A percentile compares a stretch with the other conserved stretches of the same genome.
Conservation (phyloP, 1,140 invertebrate genomes). For the Acromyrmex charruanus region DNA sequence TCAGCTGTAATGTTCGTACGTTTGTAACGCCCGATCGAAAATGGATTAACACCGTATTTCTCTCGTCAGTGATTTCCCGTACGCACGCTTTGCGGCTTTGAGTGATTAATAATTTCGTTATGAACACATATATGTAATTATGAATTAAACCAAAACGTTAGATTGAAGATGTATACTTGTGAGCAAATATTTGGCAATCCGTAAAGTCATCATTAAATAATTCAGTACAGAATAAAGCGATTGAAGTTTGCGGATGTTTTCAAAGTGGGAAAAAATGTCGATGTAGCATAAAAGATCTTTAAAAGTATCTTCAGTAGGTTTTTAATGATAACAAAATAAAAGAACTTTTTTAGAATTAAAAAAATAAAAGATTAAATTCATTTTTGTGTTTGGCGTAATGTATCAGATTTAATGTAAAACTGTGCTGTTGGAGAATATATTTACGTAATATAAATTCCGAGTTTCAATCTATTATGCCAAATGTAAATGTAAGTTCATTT, state of each 20-base stretch:
- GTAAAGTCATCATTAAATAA: constrained; percentile 20
- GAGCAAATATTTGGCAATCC: constrained; percentile 39
- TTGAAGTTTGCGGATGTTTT: neutral
- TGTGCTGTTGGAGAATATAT: neutral
- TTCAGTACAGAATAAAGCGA: constrained; percentile 1
- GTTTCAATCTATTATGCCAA: neutral
- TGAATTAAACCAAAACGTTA: neutral
- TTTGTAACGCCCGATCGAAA: constrained; percentile 5
- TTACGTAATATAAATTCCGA: neutral
- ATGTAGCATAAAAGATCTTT: no score
- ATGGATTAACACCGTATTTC: constrained; percentile 20
- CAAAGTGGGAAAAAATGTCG: neutral
- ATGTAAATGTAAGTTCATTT: neutral
- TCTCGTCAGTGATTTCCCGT: constrained; percentile 6
- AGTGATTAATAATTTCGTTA: constrained; percentile 43
- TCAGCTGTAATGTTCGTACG: neutral
- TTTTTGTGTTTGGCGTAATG: neutral
- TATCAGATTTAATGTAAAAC: neutral
- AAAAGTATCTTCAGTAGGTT: neutral
- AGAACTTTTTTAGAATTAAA: neutral
- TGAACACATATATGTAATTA: neutral
- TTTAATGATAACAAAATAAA: neutral
- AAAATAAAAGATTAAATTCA: neutral
- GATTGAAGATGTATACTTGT: constrained; percentile 8
- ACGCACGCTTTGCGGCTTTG: neutral